Percentiles rank a stretch among this genome's conserved stretches.
Conservation (phyloP, 2,113 vertebrate species). For the Serinus canaria region DNA sequence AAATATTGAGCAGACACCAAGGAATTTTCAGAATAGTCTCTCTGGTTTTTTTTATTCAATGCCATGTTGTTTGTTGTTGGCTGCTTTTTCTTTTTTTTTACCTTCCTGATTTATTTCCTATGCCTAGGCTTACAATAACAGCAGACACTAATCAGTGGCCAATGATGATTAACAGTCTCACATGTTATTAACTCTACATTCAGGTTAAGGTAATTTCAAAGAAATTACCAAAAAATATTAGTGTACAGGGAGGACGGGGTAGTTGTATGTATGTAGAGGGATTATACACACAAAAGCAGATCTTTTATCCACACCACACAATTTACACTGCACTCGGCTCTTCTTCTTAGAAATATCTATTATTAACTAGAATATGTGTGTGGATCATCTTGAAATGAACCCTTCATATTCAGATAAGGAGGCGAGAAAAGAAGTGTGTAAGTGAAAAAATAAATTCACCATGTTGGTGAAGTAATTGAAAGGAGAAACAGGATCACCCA, state of each 20-base stretch:
- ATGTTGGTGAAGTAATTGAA: slow-evolving; percentile 3
- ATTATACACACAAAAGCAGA: neutral
- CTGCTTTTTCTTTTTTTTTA: neutral
- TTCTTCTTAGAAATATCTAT: slow-evolving; percentile 4
- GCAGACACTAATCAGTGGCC: slow-evolving; percentile 51
- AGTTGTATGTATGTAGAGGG: neutral
- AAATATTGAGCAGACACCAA: neutral
- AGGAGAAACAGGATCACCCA: neutral
- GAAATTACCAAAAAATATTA: neutral
- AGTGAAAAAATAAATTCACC: neutral
- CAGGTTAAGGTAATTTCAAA: neutral
- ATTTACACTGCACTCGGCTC: neutral
- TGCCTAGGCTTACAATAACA: neutral
- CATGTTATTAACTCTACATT: slow-evolving; percentile 40
- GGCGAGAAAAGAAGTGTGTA: neutral
- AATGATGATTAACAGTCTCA: slow-evolving; percentile 34
- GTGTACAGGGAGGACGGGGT: rapidly evolving
- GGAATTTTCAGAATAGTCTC: slow-evolving; percentile 23
- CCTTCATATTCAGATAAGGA: slow-evolving; percentile 46
- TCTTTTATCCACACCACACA: neutral
- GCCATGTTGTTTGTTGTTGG: neutral
- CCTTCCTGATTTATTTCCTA: neutral
- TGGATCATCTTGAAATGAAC: slow-evolving; percentile 43
- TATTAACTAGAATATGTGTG: slow-evolving; percentile 40
- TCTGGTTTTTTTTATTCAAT: slow-evolving; percentile 41